Conservation (phyloP, 1,140 invertebrate species). For the Heliconius hewitsoni region DNA sequence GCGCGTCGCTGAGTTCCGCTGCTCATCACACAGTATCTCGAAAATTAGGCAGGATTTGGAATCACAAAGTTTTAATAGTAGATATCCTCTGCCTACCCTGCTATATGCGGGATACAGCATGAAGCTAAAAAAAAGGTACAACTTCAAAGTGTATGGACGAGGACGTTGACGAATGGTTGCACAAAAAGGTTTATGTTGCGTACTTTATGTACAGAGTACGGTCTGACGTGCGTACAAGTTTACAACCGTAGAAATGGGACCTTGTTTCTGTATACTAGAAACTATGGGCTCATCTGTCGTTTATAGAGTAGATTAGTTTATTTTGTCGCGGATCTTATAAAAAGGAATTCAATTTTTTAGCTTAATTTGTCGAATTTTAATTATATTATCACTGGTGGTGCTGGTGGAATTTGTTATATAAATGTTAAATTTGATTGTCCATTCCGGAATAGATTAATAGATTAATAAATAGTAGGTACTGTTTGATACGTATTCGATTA, state of each 20-base stretch:
- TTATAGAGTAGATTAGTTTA: slow-evolving; percentile 5
- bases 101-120: background rate
- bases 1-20: background rate
- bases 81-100: too few species aligned
- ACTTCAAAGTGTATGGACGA: slow-evolving; percentile 1
- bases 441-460: too few species aligned
- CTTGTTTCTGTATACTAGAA: slow-evolving; percentile 16
- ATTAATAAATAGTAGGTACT: too few species aligned
- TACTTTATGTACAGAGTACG: slow-evolving; percentile 28
- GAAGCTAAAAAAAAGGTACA: background rate
- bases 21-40: too few species aligned
- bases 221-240: slow-evolving; percentile 33
- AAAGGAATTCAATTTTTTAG: background rate
- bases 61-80: background rate
- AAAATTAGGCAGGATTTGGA: too few species aligned
- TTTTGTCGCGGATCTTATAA: background rate
- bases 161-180: slow-evolving; percentile 38
- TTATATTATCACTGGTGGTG: too few species aligned
- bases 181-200: slow-evolving; percentile 35
- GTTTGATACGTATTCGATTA: too few species aligned
- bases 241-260: slow-evolving; percentile 23
- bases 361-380: background rate
- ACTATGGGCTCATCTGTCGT: slow-evolving; percentile 1
- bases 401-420: too few species aligned
- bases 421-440: too few species aligned